Evolutionary conservation across 1,140 invertebrate genomes (phyloP).

Genomic region (Atopsyche davidsoni): DNA sequence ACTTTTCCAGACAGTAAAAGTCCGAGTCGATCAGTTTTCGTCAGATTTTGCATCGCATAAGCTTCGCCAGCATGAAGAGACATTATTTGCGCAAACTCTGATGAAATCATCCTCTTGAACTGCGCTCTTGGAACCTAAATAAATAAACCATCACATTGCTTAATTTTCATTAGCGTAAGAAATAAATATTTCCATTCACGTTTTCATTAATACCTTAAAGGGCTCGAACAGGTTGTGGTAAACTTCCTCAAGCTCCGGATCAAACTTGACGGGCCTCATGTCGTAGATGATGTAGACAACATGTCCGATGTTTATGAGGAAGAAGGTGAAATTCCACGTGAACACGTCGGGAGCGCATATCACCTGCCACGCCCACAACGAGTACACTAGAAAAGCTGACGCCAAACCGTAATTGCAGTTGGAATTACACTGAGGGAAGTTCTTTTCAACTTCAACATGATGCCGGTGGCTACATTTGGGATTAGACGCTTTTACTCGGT

Average conservation of each 20-base stretch:
- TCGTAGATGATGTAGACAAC: conserved; percentile 76
- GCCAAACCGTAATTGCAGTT: too few species aligned
- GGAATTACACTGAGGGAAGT: too few species aligned
- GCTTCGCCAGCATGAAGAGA: conserved; percentile 79
- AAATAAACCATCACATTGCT: background rate
- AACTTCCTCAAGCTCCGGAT: conserved; percentile 78
- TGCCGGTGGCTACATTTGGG: too few species aligned
- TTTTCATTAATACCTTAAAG: conserved; percentile 70
- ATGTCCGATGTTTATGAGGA: conserved; percentile 78
- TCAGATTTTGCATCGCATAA: conserved; percentile 83
- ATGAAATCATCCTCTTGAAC: conserved; percentile 74
- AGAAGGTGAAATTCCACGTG: conserved; percentile 83
- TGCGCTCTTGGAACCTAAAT: conserved; percentile 64
- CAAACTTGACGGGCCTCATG: conserved; percentile 78
- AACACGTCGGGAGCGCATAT: conserved; percentile 85
- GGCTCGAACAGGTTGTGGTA: conserved; percentile 77
- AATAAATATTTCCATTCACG: too few species aligned
- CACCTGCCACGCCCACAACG: conserved; percentile 84
- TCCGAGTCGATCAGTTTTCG: conserved; percentile 73
- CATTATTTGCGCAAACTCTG: conserved; percentile 77
- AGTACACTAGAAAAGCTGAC: conserved; percentile 72
- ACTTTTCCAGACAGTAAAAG: conserved; percentile 73
- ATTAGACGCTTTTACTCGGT: too few species aligned
- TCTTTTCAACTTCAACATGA: too few species aligned
- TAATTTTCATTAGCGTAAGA: conserved; percentile 1